phyloP scores from a whole-genome alignment of 2,113 vertebrate genomes.

The Scolopax mira region DNA sequence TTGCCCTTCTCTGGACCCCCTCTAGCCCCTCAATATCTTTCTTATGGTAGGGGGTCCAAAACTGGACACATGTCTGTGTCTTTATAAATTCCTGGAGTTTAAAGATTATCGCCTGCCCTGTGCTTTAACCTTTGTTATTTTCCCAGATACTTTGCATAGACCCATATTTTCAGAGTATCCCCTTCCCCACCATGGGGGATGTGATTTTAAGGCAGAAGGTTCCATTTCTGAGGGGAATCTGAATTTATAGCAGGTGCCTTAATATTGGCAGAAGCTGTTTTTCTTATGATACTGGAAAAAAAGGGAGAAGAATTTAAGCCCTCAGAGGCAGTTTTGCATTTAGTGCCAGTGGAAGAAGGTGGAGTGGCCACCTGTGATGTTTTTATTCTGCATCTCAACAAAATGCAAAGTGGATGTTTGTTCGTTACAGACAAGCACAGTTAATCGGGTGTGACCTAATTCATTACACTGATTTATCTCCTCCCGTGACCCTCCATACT shows the following conservation, averaged over 20 bases:
- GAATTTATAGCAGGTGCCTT: background rate
- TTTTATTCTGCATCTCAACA: background rate
- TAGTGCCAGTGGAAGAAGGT: background rate
- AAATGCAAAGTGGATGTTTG: background rate
- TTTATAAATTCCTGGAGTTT: background rate
- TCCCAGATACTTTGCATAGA: background rate
- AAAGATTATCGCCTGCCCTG: too few relatives aligned
- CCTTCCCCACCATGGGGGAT: accelerated
- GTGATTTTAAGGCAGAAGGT: background rate
- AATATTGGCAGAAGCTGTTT: background rate
- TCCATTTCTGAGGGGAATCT: background rate
- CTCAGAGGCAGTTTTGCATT: background rate
- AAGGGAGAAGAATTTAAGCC: background rate
- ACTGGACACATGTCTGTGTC: background rate
- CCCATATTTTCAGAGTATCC: background rate
- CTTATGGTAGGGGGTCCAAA: too few relatives aligned
- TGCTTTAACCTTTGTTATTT: background rate
- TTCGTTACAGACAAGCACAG: background rate
- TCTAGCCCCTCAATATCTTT: too few relatives aligned
- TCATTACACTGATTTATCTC: background rate
- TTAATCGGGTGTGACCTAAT: background rate
- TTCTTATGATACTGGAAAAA: accelerated
- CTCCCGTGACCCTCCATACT: background rate
- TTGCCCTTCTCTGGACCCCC: too few relatives aligned
- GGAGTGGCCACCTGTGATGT: too few relatives aligned